Base-by-base conservation (phyloP, 2,888 invertebrate genomes). In the Dioctria rufipes region DNA sequence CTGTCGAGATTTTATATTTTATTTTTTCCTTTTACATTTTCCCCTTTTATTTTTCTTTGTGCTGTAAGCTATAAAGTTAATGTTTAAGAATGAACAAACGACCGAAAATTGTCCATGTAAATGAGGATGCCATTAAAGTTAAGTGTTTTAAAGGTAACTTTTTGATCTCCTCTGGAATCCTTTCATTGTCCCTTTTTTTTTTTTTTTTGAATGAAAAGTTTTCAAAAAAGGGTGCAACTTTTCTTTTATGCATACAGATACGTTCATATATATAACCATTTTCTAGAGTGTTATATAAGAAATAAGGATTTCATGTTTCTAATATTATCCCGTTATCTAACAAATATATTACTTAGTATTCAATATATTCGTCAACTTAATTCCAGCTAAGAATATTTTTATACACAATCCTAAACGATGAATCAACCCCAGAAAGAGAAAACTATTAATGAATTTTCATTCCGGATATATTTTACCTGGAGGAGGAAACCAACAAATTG, bases 371-470 rank as follows among this genome's bases (percentile, higher is more conserved):
- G 46, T 6, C 46, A 46, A 46, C 8, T 46, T 46, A 2, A 8
- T 25, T 46, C 46, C 5, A 8, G 8, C 46, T 46, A 46, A 11
- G 54, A 11, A 54, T 54, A 54, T n/a, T 11, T n/a, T 11, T 11
- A 54, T 8, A 8, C 6, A 11, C 54, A 54, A n/a, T 54, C 4
- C 11, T 54, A n/a, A 11, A 54, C n/a, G 11, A 8, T 54, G 54
- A 8, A 54, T n/a, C 11, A 4, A 8, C 54, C 6, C 5, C 11
- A 11, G 11, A 54, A 54, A 54, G 3, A n/a, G 49, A 69, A 66
- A 69, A 69, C 37, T 69, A 49, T 69, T 69, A 69, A 69, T 69
- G 69, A 69, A 43, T 69, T 69, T 69, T 69, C 69, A 69, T 69
- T 25, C 25, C 69, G 69, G 69, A 69, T 69, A 69, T 69, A 25